These are phyloP conservation scores for Asbolus verrucosus DNA, from an alignment of 1,140 invertebrate genomes.

Conservation along the genomic window DNA sequence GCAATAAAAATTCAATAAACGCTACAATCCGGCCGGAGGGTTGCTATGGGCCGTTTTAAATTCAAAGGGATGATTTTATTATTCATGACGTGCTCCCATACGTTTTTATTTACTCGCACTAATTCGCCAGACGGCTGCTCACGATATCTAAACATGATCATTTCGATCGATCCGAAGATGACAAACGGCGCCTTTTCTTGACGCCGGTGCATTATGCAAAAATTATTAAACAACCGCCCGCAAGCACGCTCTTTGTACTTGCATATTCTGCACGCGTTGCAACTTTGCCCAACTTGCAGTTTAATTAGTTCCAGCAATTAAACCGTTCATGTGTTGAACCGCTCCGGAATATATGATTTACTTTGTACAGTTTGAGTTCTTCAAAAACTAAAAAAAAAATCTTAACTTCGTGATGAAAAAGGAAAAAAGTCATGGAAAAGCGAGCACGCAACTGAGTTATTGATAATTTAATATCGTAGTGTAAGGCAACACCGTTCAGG, in stretches of 20 bases:
- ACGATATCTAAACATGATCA: background rate
- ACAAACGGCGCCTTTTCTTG: too few species aligned
- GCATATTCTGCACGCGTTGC: background rate
- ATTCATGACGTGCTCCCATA: background rate
- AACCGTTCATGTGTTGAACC: constrained; percentile 2
- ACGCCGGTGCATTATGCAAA: too few species aligned
- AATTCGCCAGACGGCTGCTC: background rate
- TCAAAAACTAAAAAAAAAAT: too few species aligned
- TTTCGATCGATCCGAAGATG: too few species aligned
- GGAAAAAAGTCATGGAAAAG: too few species aligned
- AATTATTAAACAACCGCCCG: too few species aligned
- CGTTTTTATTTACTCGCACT: background rate
- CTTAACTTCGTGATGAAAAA: too few species aligned
- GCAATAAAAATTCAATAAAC: constrained; percentile 8
- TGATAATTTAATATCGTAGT: too few species aligned
- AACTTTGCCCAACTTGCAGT: constrained; percentile 16
- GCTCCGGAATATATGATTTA: constrained; percentile 17
- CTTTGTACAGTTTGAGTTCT: too few species aligned
- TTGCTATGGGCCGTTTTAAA: background rate
- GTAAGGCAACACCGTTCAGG: too few species aligned
- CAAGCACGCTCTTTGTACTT: background rate
- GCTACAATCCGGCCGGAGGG: background rate
- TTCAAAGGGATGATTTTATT: background rate
- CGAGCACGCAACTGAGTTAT: too few species aligned
- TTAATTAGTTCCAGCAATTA: constrained; percentile 30